A percentile compares a stretch with the other conserved stretches of the same genome.
Evolutionary conservation across 2,113 vertebrate genomes (phyloP).

Genomic region (Ageneiosus marmoratus): DNA sequence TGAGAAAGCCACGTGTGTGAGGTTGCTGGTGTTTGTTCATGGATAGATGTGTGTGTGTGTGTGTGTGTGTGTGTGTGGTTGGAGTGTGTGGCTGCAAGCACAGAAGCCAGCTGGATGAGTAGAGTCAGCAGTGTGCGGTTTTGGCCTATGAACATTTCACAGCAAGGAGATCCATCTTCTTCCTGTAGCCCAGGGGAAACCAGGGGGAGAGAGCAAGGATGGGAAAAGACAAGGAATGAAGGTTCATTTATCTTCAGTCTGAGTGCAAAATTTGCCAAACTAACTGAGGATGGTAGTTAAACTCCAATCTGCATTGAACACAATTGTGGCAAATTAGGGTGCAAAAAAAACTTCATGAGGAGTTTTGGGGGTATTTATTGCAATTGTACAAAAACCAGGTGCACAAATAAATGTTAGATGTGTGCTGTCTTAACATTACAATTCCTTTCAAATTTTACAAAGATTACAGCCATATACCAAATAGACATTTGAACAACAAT

Average conservation of each 20-base stretch:
- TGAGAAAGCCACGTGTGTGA: slow-evolving; percentile 38
- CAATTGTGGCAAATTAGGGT: not conserved
- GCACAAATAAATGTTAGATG: not conserved
- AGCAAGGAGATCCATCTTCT: slow-evolving; percentile 44
- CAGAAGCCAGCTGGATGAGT: slow-evolving; percentile 42
- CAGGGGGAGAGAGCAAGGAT: slow-evolving; percentile 17
- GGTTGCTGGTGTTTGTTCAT: slow-evolving; percentile 24
- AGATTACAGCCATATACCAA: not conserved
- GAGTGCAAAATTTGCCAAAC: slow-evolving; percentile 33
- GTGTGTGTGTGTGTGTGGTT: slow-evolving; percentile 23
- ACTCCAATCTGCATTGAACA: not conserved
- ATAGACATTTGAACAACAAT: not conserved
- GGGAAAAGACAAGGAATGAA: slow-evolving; percentile 30
- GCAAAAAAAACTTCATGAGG: slow-evolving; percentile 32
- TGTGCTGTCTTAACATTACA: not conserved
- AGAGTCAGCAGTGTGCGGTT: slow-evolving; percentile 53
- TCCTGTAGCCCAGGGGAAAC: slow-evolving; percentile 35
- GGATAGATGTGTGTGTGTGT: not conserved
- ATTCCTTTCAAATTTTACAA: not conserved
- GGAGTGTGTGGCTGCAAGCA: slow-evolving; percentile 32
- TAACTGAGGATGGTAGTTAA: slow-evolving; percentile 9
- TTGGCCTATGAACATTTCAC: slow-evolving; percentile 43
- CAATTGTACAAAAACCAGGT: not conserved
- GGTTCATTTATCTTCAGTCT: slow-evolving; percentile 48
- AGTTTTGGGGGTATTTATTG: not conserved